Evolutionary conservation across 2,888 invertebrate species (phyloP).

Genomic region (Ariolimax columbianus): DNA sequence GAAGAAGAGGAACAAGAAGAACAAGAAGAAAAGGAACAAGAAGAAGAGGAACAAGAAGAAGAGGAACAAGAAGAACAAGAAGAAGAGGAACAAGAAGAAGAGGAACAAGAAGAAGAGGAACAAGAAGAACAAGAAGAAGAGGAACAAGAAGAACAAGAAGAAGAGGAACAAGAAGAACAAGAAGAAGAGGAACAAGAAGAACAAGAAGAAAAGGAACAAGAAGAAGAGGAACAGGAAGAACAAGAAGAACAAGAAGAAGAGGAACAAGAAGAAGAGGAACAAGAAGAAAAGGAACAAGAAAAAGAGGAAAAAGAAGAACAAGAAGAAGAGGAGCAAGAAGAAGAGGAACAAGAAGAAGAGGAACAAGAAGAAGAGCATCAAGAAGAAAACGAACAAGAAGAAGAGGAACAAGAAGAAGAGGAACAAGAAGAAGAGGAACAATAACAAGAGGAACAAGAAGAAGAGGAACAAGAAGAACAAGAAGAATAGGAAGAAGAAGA

Average conservation of each 20-base stretch:
- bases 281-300: constrained; percentile 4
- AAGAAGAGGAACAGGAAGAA: constrained; percentile 11
- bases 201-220: background rate
- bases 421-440: constrained; percentile 4
- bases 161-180: background rate
- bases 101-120: background rate
- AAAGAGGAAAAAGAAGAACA: background rate
- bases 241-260: background rate
- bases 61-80: background rate
- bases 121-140: background rate
- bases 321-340: constrained; percentile 12
- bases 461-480: background rate
- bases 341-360: background rate
- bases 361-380: background rate
- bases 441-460: background rate
- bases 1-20: background rate
- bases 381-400: too few relatives aligned
- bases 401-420: background rate
- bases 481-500: too few relatives aligned
- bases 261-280: background rate
- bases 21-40: background rate
- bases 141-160: background rate
- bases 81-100: background rate
- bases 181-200: background rate
- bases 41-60: constrained; percentile 15